Conservation (phyloP, 2,888 invertebrate genomes). For the Ophion slaviceki region DNA sequence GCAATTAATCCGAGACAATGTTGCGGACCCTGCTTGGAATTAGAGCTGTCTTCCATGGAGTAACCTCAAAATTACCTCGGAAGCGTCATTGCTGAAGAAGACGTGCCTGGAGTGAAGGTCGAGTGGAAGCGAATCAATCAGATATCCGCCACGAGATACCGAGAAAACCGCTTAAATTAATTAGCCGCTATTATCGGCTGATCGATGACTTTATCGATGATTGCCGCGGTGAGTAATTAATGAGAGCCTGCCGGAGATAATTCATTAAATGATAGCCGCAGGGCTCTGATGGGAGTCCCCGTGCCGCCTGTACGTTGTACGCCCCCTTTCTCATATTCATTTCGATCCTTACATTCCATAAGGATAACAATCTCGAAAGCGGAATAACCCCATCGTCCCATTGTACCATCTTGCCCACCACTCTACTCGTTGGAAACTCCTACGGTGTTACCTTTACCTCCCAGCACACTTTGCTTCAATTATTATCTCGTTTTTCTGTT, state of each 20-base stretch:
- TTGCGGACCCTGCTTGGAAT: too few relatives aligned
- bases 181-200: conserved; percentile 12
- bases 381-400: conserved; percentile 39
- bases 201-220: conserved; percentile 37
- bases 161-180: conserved; percentile 15
- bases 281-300: too few relatives aligned
- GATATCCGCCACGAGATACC: neutral
- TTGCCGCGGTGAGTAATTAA: conserved; percentile 24
- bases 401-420: conserved; percentile 36
- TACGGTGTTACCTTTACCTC: conserved; percentile 9
- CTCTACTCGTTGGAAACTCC: conserved; percentile 53
- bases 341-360: neutral
- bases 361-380: conserved; percentile 17
- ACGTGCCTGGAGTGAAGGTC: neutral
- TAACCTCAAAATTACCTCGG: too few relatives aligned
- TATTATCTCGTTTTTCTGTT: neutral
- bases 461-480: neutral
- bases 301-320: neutral
- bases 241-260: conserved; percentile 33
- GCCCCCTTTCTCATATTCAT: conserved; percentile 37
- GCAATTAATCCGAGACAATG: neutral
- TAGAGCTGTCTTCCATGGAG: too few relatives aligned
- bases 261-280: conserved; percentile 45
- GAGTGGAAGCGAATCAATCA: conserved; percentile 17
- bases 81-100: too few relatives aligned